These are phyloP conservation scores for Pangasius larnaudii DNA, from an alignment of 2,797 vertebrate species.

Conservation along the genomic window DNA sequence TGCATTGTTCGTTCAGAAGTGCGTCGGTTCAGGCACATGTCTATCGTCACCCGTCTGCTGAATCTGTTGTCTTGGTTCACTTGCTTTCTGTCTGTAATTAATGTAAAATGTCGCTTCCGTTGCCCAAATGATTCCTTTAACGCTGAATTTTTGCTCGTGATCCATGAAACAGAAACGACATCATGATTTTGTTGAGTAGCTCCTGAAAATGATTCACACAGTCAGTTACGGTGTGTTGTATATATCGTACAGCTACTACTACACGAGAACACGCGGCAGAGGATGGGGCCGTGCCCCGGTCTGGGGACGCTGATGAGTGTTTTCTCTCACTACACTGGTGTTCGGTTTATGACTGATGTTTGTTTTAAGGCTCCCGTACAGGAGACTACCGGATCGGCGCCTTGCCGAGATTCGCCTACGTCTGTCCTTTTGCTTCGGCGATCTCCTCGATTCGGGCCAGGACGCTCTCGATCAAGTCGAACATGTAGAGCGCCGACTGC, in stretches of 20 bases:
- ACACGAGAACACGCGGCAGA: not conserved
- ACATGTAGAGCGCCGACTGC: slow-evolving; percentile 91
- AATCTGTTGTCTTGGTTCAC: not conserved
- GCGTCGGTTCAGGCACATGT: too few species aligned
- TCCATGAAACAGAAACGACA: not conserved
- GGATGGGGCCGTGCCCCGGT: too few species aligned
- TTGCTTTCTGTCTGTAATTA: not conserved
- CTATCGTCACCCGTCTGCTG: not conserved
- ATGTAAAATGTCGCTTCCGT: not conserved
- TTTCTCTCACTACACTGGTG: not conserved
- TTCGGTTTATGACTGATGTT: not conserved
- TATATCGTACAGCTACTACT: not conserved
- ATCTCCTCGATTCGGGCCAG: slow-evolving; percentile 94
- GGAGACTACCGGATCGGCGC: not conserved
- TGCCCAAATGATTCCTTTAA: not conserved
- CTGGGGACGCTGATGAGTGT: not conserved
- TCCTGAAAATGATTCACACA: not conserved
- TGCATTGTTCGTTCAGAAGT: not conserved
- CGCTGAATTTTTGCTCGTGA: not conserved
- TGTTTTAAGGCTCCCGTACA: not conserved
- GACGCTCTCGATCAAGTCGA: slow-evolving; percentile 97
- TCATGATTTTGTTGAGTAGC: too few species aligned
- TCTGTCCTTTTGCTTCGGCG: slow-evolving; percentile 75
- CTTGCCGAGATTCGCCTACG: not conserved
- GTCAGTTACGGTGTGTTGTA: not conserved